These are phyloP conservation scores for Atta cephalotes DNA, from an alignment of 1,140 invertebrate genomes.

Conservation along the genomic window DNA sequence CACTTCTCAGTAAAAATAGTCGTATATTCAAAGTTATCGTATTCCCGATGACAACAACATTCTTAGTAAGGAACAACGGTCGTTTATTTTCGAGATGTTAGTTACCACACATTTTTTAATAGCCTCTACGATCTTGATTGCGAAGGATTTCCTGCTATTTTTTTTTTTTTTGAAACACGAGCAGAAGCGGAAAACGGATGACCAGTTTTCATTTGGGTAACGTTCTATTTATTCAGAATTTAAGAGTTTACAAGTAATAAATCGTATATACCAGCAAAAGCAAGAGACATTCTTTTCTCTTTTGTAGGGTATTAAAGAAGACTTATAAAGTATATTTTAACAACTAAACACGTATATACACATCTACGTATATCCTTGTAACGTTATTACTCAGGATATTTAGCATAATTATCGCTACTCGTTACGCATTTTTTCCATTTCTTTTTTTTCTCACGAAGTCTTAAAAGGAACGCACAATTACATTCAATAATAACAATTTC, in stretches of 20 bases:
- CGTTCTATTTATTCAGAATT: constrained; percentile 1
- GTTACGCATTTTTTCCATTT: background rate
- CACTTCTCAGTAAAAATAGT: constrained; percentile 5
- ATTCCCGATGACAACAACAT: constrained; percentile 1
- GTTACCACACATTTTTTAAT: constrained; percentile 33
- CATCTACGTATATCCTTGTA: constrained; percentile 1
- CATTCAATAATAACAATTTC: background rate
- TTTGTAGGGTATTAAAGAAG: background rate
- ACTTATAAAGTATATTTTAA: constrained; percentile 22
- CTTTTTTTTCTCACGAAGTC: constrained; percentile 4
- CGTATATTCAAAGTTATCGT: constrained; percentile 6
- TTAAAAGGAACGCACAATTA: constrained; percentile 26
- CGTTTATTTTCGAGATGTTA: constrained; percentile 34
- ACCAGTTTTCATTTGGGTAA: constrained; percentile 14
- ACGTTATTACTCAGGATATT: constrained; percentile 27
- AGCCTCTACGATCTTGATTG: constrained; percentile 32
- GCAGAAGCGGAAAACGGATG: constrained; percentile 6
- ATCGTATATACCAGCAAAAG: constrained; percentile 18
- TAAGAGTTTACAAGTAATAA: background rate
- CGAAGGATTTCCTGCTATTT: background rate
- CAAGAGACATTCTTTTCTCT: constrained; percentile 2
- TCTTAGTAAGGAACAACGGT: constrained; percentile 26
- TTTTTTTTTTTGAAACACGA: constrained; percentile 36
- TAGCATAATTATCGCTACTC: constrained; percentile 29
- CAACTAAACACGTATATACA: constrained; percentile 18